Evolutionary conservation across 2,797 vertebrate genomes (phyloP).

Genomic region (Microhierax caerulescens): DNA sequence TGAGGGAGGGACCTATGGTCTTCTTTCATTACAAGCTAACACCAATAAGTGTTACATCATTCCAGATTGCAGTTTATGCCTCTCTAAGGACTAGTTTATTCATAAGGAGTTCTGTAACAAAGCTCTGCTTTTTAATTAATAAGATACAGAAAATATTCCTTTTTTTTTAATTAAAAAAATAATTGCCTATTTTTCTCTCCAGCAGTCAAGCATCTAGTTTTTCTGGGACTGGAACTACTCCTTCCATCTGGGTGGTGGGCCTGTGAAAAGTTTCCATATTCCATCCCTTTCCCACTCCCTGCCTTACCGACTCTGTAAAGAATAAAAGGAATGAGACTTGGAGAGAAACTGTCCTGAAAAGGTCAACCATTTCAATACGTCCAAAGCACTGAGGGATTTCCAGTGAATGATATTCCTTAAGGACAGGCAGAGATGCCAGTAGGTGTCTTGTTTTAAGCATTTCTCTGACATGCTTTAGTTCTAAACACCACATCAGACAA

Average conservation of each 20-base stretch:
- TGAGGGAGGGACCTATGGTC: neutral
- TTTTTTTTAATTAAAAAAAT: neutral
- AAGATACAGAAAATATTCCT: neutral
- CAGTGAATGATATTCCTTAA: neutral
- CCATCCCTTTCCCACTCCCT: neutral
- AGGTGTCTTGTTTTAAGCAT: neutral
- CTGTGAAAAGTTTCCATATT: neutral
- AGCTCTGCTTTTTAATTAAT: neutral
- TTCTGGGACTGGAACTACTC: neutral
- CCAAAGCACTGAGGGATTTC: neutral
- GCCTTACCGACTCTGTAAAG: neutral
- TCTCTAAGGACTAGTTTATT: neutral
- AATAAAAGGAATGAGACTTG: neutral
- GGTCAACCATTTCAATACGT: neutral
- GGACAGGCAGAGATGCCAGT: neutral
- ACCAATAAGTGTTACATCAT: neutral
- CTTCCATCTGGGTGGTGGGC: neutral
- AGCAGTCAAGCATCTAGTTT: neutral
- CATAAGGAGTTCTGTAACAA: neutral
- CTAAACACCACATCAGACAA: neutral
- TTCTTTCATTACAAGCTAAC: neutral
- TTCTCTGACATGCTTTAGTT: neutral
- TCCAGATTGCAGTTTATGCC: neutral
- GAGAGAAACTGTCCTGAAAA: neutral
- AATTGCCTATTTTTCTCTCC: neutral